Base-by-base conservation (phyloP, 2,113 vertebrate species). In the Gnathonemus longibarbis region DNA sequence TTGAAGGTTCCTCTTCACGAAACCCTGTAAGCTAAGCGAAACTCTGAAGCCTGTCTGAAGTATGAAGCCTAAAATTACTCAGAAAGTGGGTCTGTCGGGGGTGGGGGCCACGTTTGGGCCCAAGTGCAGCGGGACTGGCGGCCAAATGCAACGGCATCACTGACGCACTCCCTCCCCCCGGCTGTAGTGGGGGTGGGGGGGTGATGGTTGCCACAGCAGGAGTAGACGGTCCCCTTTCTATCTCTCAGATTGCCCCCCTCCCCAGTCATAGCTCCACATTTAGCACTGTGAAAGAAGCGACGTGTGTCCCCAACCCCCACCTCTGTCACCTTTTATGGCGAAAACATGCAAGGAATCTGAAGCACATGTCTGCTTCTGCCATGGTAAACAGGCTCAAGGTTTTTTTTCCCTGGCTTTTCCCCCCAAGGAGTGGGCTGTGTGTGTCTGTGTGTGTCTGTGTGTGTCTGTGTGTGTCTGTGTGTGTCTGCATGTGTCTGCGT, bases 291-390 rank as follows among this genome's bases (percentile, higher is more conserved):
- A 87, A 74, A 90, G 86, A 90, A 80, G 66, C 80, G 88, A 90
- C 48, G 84, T 89, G 88, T 88, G 70, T 77, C 62, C 35, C 27
- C 89, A 8, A 3, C 83, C 83, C 80, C 83, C 83, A 45, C 42
- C 83, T 42, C 39, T 45, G 83, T 39, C 45, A 83, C 92, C 90
- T 88, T 91, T 48, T 92, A 92, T 88, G 89, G 89, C 49, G 42
- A 89, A 93, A 91, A 27, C 88, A 85, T 89, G 1, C 46, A 39
- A 91, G 86, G 58, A 90, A 91, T 58, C 50, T 88, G 46, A 19
- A 35, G 35, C 13, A 15, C 24, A 90, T 87, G 84, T 87, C 88
- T 66, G 11, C 70, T 89, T 42, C 42, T 9, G 10, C 42, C 84
- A 85, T 50, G 66, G 90, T 80, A 70, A 70, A 24, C 31, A 15